phyloP scores from a whole-genome alignment of 2,797 vertebrate species.

The Allobates femoralis region DNA sequence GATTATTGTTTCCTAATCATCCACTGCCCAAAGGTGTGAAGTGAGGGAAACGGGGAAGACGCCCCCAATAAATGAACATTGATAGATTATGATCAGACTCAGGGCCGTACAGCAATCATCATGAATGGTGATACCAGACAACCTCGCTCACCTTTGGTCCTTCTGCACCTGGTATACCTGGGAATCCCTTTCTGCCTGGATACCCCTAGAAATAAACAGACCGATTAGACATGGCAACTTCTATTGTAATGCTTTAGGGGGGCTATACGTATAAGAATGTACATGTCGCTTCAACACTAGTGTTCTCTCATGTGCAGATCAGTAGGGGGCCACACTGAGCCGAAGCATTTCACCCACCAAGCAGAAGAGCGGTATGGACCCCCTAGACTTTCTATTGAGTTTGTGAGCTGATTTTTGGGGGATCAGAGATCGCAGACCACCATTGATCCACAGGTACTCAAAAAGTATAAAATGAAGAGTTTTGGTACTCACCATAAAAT shows the following conservation, averaged over 20 bases:
- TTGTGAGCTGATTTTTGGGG: too few relatives aligned
- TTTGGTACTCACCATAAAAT: too few relatives aligned
- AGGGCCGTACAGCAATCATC: not conserved
- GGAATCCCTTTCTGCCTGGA: conserved; percentile 88
- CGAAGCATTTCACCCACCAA: too few relatives aligned
- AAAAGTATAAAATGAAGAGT: too few relatives aligned
- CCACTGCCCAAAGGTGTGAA: not conserved
- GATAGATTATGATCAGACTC: not conserved
- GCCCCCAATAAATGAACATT: not conserved
- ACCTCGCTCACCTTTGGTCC: conserved; percentile 86
- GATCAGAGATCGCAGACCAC: too few relatives aligned
- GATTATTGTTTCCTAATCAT: not conserved
- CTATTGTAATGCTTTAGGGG: not conserved
- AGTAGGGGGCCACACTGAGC: too few relatives aligned
- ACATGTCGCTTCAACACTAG: not conserved
- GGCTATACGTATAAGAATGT: not conserved
- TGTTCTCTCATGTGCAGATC: too few relatives aligned
- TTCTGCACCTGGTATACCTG: conserved; percentile 86
- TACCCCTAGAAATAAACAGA: conserved; percentile 85
- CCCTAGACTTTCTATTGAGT: too few relatives aligned
- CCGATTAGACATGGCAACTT: not conserved
- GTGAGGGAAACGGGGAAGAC: not conserved
- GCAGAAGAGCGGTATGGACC: too few relatives aligned
- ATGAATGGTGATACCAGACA: not conserved
- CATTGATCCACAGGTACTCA: too few relatives aligned